A percentile compares a stretch with the other conserved stretches of the same genome.
Conservation (phyloP, 2,797 vertebrate genomes). For the Tamandua tetradactyla region DNA sequence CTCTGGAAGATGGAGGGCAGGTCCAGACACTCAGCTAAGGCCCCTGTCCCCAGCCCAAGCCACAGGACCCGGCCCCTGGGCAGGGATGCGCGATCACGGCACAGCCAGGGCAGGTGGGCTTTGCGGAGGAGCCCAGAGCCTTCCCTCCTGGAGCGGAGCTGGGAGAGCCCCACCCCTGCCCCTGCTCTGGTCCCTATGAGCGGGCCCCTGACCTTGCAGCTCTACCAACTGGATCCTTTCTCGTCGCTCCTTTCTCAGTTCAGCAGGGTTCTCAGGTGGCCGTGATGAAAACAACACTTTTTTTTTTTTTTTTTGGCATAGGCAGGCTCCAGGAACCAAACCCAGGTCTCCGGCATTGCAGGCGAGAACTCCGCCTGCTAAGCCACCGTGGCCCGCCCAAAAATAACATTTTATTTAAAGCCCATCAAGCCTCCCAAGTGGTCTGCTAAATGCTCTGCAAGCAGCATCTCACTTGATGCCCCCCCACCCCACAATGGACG, state of each 20-base stretch:
- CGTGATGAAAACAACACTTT: accelerated
- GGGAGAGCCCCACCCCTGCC: neutral
- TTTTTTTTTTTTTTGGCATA: too few species aligned
- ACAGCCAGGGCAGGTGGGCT: neutral
- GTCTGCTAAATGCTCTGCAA: accelerated
- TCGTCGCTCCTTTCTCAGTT: neutral
- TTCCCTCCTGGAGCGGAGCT: neutral
- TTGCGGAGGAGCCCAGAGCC: neutral
- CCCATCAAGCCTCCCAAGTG: accelerated
- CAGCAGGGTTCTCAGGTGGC: neutral
- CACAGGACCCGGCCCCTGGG: accelerated
- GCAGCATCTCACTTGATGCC: neutral
- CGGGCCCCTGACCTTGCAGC: neutral
- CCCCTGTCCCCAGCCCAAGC: neutral
- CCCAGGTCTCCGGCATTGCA: too few species aligned
- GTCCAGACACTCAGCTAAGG: neutral
- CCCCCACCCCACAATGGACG: accelerated
- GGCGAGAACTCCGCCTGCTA: too few species aligned
- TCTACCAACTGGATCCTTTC: neutral
- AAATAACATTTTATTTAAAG: neutral
- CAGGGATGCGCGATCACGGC: too few species aligned
- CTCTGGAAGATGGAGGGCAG: neutral
- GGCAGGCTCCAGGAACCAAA: too few species aligned
- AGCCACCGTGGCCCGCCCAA: too few species aligned
- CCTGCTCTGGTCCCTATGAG: neutral